Evolutionary conservation across 2,113 vertebrate genomes (phyloP).

Genomic region (Corythaeola cristata): DNA sequence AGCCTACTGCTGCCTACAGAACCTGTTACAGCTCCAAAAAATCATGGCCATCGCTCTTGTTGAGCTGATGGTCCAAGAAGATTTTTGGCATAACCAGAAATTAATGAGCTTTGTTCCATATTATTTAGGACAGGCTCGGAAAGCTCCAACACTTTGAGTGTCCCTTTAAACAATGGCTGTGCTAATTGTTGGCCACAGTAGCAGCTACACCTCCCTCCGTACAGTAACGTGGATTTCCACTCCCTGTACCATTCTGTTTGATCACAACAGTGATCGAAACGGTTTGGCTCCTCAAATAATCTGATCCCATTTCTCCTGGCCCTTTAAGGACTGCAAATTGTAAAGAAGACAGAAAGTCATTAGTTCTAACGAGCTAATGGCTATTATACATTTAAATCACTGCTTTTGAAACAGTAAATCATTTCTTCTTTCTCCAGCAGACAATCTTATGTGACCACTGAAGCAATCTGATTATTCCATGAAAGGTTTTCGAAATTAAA

Average conservation of each 20-base stretch:
- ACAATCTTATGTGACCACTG: background rate
- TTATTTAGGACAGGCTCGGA: background rate
- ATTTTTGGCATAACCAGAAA: background rate
- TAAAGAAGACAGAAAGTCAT: background rate
- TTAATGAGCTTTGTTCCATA: background rate
- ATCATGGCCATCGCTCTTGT: fast-evolving
- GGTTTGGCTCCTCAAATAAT: background rate
- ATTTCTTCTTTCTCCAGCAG: background rate
- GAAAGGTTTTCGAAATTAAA: background rate
- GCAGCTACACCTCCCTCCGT: background rate
- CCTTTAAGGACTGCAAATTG: background rate
- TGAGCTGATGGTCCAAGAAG: background rate
- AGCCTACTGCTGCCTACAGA: background rate
- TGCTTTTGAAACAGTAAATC: background rate
- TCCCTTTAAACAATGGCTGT: background rate
- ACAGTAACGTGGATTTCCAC: background rate
- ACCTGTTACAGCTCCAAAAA: background rate
- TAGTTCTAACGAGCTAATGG: background rate
- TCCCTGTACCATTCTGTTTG: background rate
- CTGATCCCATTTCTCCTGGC: background rate
- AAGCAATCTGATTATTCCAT: background rate
- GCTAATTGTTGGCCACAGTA: background rate
- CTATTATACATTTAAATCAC: background rate
- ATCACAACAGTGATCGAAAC: background rate
- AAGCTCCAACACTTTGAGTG: background rate